Base-by-base conservation (phyloP, 2,888 invertebrate genomes). In the Caenorhabditis auriculariae region DNA sequence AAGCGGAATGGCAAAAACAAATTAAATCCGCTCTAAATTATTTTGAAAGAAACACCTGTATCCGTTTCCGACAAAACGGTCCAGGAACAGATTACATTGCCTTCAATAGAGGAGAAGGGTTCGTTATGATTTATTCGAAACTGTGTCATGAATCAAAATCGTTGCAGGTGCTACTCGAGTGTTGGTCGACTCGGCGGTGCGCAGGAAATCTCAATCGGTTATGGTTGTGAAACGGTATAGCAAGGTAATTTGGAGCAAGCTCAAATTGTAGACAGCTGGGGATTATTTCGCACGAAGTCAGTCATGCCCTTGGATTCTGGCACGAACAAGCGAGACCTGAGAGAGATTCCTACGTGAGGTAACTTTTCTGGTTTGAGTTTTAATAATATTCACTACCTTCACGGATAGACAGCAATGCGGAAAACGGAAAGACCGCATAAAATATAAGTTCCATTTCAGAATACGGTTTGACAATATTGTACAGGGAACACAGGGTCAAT, bases 291-390 rank as follows among this genome's bases (percentile, higher is more conserved):
- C 75, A 75, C 51, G 75, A 75, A 61, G 54, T 75, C 12, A 65
- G 67, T 1, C 75, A 75, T 39, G 48, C 70, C 7, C 44, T 75
- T 5, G 75, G 75, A 9, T 67, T 75, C 39, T 75, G 72, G 72
- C 75, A 75, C 49, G 75, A 75, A 28, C 75, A 75, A 47, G 60
- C 71, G 1, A 46, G 75, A 32, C 68, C 73, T 1, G 75, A 75
- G 41, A 51, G 75, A n/a, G 73, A 75, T 54, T 56, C 52, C 4
- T 74, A 60, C 52, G 58, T 72, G 6, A 66, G 57, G 72, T 72
- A 35, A 47, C 17, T 29, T 19, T 15, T 32, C 15, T 17, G 9
- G 45, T 23, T 7, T 44, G 15, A 35, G n/a, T 19, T 26, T 9
- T 7, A 7, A 26, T 45, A 26, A 45, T 12, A 23, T 12, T 7